These are phyloP conservation scores for Astropecten irregularis DNA, from an alignment of 53 echinoderm and acorn worm species.

Conservation along the genomic window DNA sequence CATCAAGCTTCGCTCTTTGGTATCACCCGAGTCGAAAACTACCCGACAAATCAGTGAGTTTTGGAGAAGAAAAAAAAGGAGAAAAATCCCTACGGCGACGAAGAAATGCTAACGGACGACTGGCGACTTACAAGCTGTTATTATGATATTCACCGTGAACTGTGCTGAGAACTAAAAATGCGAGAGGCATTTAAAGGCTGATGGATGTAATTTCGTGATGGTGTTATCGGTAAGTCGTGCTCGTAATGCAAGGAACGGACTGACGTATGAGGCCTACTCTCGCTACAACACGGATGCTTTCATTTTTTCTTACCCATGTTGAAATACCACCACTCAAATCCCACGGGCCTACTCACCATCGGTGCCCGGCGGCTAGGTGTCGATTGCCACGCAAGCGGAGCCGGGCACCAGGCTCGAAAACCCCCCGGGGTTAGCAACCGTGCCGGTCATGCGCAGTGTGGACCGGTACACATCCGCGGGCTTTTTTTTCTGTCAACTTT, in stretches of 20 bases:
- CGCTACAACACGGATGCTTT: no score
- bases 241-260: conserved; percentile 16
- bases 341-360: conserved; percentile 45
- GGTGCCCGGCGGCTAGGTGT: conserved; percentile 10
- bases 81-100: background rate
- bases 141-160: conserved; percentile 3
- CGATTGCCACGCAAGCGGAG: background rate
- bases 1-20: background rate
- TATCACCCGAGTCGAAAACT: background rate
- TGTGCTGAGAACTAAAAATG: background rate
- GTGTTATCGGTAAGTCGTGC: conserved; percentile 30
- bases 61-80: no score
- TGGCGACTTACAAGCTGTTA: no score
- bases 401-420: conserved; percentile 14
- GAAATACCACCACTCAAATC: conserved; percentile 62
- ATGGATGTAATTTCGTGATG: conserved; percentile 8
- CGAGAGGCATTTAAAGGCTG: background rate
- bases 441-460: conserved; percentile 28
- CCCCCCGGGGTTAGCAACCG: conserved; percentile 14
- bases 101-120: background rate
- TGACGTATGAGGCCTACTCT: no score
- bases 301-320: conserved; percentile 47
- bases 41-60: background rate
- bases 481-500: conserved; percentile 51
- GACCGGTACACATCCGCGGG: conserved; percentile 34